phyloP scores from a whole-genome alignment of 1,140 invertebrate species.

The Bombus haemorrhoidalis region DNA sequence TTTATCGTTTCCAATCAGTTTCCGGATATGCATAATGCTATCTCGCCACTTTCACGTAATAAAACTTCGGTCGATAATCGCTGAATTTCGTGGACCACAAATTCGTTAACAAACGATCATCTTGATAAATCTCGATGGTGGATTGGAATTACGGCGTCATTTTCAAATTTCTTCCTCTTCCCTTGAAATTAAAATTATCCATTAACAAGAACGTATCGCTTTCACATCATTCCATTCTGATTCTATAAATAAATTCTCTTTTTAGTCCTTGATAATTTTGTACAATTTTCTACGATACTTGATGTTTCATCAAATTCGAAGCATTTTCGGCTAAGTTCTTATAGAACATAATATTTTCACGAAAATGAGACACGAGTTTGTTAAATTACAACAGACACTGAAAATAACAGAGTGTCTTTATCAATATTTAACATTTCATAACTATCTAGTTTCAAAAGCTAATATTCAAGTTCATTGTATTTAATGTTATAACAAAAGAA shows the following conservation, averaged over 20 bases:
- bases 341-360: background rate
- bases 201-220: background rate
- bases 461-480: background rate
- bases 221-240: background rate
- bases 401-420: background rate
- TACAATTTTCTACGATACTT: background rate
- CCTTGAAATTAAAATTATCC: background rate
- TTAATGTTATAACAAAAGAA: background rate
- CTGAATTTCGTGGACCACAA: background rate
- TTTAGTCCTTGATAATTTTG: background rate
- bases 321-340: background rate
- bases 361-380: background rate
- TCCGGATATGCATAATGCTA: background rate
- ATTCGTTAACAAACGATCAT: conserved; percentile 10
- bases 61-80: background rate
- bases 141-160: background rate
- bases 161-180: background rate
- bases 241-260: background rate
- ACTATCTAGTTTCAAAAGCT: background rate
- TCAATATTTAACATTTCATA: background rate
- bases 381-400: background rate
- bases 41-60: conserved; percentile 4
- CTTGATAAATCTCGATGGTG: background rate
- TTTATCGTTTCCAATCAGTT: conserved; percentile 12
- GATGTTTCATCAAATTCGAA: background rate